Evolutionary conservation across 1,140 invertebrate species (phyloP).

Genomic region (Atta texana): DNA sequence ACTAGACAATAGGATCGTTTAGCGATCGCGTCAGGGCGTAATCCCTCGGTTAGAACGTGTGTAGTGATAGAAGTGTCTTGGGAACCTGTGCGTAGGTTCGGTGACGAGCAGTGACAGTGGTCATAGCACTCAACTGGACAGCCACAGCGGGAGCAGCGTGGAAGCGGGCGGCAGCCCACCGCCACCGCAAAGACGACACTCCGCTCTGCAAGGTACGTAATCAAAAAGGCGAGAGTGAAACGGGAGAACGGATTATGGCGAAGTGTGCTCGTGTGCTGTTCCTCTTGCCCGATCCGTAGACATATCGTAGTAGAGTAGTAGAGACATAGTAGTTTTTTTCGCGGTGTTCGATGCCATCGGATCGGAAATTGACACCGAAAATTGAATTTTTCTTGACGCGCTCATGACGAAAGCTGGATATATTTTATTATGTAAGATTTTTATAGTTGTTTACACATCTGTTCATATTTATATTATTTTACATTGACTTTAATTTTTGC

Average conservation of each 20-base stretch:
- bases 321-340: slow-evolving; percentile 52
- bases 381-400: slow-evolving; percentile 18
- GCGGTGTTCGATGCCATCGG: slow-evolving; percentile 45
- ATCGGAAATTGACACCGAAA: slow-evolving; percentile 4
- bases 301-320: slow-evolving; percentile 67
- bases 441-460: slow-evolving; percentile 15
- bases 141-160: slow-evolving; percentile 89
- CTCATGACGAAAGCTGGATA: neutral
- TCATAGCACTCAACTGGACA: slow-evolving; percentile 92
- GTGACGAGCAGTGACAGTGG: slow-evolving; percentile 95
- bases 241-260: slow-evolving; percentile 49
- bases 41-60: slow-evolving; percentile 70
- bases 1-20: slow-evolving; percentile 65
- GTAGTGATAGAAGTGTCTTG: slow-evolving; percentile 86
- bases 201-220: slow-evolving; percentile 87
- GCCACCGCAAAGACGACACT: slow-evolving; percentile 86
- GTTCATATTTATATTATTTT: slow-evolving; percentile 22
- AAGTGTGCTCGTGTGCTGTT: slow-evolving; percentile 70
- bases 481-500: slow-evolving; percentile 28
- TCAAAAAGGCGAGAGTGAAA: slow-evolving; percentile 43
- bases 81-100: slow-evolving; percentile 89
- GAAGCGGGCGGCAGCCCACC: slow-evolving; percentile 86
- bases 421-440: slow-evolving; percentile 3
- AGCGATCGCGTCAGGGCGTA: slow-evolving; percentile 58
- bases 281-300: slow-evolving; percentile 69